Evolutionary conservation across 1,140 invertebrate species (phyloP).

Genomic region (Penaeus chinensis): DNA sequence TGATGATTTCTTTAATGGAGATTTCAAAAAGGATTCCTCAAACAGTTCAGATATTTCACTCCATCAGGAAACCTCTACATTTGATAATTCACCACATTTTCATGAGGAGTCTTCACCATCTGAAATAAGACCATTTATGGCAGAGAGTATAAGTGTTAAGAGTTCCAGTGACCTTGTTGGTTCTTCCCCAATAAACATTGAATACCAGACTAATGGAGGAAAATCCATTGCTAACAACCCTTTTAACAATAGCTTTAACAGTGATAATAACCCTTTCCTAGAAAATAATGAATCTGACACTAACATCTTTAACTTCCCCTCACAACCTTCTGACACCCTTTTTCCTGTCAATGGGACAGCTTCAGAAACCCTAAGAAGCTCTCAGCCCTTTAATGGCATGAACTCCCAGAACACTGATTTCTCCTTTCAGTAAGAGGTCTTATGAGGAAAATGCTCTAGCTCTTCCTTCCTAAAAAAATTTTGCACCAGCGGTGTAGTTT

Average conservation of each 20-base stretch:
- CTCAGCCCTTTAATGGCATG: slow-evolving; percentile 18
- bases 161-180: background rate
- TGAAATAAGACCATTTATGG: background rate
- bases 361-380: slow-evolving; percentile 1
- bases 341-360: background rate
- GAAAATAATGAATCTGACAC: background rate
- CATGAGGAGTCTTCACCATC: background rate
- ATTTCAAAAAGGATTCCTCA: too few species aligned
- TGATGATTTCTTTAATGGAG: too few species aligned
- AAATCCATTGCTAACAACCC: too few species aligned
- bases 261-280: slow-evolving; percentile 5
- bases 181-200: slow-evolving; percentile 25
- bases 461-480: too few species aligned
- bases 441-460: too few species aligned
- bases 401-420: background rate
- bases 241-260: background rate
- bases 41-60: too few species aligned
- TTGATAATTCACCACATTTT: slow-evolving; percentile 11
- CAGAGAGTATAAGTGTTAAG: background rate
- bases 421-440: background rate
- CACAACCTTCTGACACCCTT: slow-evolving; percentile 5
- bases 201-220: slow-evolving; percentile 9
- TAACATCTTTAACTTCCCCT: background rate
- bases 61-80: background rate
- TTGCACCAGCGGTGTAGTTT: too few species aligned